phyloP scores from a whole-genome alignment of 2,113 vertebrate species.

The Halichoerus grypus region DNA sequence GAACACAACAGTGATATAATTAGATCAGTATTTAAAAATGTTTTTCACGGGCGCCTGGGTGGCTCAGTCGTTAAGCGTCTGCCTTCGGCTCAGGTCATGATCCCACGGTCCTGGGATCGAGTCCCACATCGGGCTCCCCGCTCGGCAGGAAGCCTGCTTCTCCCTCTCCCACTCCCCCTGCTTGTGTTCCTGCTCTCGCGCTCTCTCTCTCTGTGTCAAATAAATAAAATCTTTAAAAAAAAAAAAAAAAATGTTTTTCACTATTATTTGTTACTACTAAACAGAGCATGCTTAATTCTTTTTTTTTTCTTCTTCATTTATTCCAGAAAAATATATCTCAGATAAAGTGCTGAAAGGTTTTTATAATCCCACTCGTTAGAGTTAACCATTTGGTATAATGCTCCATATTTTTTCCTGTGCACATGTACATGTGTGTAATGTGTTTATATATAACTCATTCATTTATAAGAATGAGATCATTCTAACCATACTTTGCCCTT shows the following conservation, averaged over 20 bases:
- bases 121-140: too few relatives aligned
- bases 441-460: background rate
- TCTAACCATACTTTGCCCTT: background rate
- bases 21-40: background rate
- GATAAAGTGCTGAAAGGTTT: background rate
- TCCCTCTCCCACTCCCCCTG: too few relatives aligned
- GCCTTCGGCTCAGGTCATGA: too few relatives aligned
- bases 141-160: too few relatives aligned
- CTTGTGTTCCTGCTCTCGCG: too few relatives aligned
- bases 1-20: background rate
- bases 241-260: background rate
- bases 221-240: too few relatives aligned
- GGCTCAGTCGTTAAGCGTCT: too few relatives aligned
- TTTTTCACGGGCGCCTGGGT: too few relatives aligned
- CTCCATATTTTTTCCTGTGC: background rate
- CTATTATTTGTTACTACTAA: slow-evolving; percentile 18
- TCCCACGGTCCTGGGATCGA: too few relatives aligned
- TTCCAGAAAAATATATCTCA: background rate
- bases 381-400: background rate
- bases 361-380: background rate
- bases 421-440: background rate
- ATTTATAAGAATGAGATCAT: background rate
- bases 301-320: background rate
- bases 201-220: too few relatives aligned
- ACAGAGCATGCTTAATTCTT: background rate